A percentile compares a stretch with the other conserved stretches of the same genome.
phyloP scores from a whole-genome alignment of 1,140 invertebrate species.

The Saxidomus purpurata region DNA sequence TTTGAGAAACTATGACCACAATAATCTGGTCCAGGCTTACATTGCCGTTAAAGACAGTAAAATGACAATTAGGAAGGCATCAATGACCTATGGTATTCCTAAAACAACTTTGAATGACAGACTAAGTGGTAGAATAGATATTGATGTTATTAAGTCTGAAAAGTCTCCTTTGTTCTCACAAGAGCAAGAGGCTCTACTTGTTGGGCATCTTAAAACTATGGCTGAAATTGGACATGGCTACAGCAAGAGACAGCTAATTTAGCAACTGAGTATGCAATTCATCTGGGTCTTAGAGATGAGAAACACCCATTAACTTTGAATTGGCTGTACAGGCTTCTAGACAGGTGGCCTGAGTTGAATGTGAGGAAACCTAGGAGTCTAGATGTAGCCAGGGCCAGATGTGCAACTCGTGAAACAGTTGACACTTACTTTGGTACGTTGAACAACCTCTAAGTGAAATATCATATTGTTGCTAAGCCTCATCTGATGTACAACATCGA shows the following conservation, averaged over 20 bases:
- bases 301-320: constrained; percentile 21
- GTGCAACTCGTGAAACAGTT: constrained; percentile 28
- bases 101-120: constrained; percentile 9
- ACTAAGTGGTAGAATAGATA: constrained; percentile 15
- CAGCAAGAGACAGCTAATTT: constrained; percentile 19
- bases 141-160: neutral
- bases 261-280: neutral
- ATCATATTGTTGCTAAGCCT: constrained; percentile 74
- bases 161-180: neutral
- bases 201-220: neutral
- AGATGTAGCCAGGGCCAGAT: constrained; percentile 31
- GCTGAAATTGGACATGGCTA: constrained; percentile 24
- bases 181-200: neutral
- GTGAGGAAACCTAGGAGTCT: constrained; percentile 49
- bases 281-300: constrained; percentile 2
- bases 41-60: neutral
- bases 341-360: constrained; percentile 36
- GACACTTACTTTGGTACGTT: constrained; percentile 34
- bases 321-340: constrained; percentile 47
- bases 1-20: no score
- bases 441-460: neutral
- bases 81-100: neutral
- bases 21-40: neutral
- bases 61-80: neutral
- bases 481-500: constrained; percentile 82